Evolutionary conservation across 1,140 invertebrate genomes (phyloP), one percentile per base, ranked within the genome.

Genomic region (Neocloeon triangulifer): DNA sequence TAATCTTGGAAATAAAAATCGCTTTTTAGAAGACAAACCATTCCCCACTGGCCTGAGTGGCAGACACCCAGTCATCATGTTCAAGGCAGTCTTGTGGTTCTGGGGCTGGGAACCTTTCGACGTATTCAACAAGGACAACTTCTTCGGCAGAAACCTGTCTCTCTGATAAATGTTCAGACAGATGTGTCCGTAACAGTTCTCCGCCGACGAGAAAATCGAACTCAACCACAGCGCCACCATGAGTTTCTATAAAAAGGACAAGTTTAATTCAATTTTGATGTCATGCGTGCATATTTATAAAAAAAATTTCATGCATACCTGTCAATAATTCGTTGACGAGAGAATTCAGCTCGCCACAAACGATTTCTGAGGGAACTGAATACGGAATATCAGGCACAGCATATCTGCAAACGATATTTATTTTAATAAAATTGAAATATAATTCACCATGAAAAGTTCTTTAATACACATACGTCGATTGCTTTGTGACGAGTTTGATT

Each of bases 61-160:
- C 72, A 29, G 77, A 74, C 8, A 96, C 82, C 91, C 91, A 96
- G 52, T 96, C 89, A 56, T 95, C 84, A 50, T 94, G 86, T 43
- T 85, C 62, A 30, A 95, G 57, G 45, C 78, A 82, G 48, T 92
- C 76, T 47, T 86, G 66, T 8, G 88, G 88, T 45, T 80, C 66
- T 1, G 89, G 91, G 3, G 86, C 70, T 26, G 84, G 79, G 39
- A 73, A 69, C 42, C 75, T 66, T 50, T 86, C 77, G 20, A 94
- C 53, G 59, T 92, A 95, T 57, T 95, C 88, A 30, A 95, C 61
- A 34, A 81, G 71, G 39, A 92, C 56, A 16, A 80, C 71, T 32
- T 66, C 60, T 56, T 89, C 84, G 22, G 64, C 68, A 1, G 73
- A 75, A 10, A 71, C 47, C 25, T 59, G 61, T 37, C 66, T 65